Evolutionary conservation across 1,140 invertebrate genomes (phyloP), one percentile per base, ranked within the genome.

Genomic region (Drosophila carrolli): DNA sequence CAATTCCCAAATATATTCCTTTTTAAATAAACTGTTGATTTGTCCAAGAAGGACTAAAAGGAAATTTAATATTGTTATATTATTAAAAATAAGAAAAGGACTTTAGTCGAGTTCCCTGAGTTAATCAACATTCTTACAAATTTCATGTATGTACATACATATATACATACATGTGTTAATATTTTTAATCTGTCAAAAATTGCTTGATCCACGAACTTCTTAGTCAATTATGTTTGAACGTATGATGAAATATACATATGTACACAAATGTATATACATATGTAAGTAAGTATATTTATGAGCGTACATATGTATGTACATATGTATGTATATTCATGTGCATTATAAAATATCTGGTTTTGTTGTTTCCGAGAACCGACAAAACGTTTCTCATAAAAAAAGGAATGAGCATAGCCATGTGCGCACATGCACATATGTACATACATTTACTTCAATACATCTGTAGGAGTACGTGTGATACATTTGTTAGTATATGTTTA

Each of bases 291-390:
- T 40, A 54, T 19, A 2, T 23, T 13, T 35, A 29, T 16, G 23
- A 10, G 32, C 8, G 29, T 35, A 16, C 50, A 53, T 29, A n/a
- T 35, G n/a, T 27, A 47, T 13, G 14, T 23, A 51, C 13, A 41
- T 43, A 68, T 27, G 40, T 57, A 43, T 14, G 40, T 57, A 43
- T 14, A 23, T 57, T 32, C 14, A 27, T 19, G 54, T 23, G 47
- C 27, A 53, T 50, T 35, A 27, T 7, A 16, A 43, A 55, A 56
- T 75, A 62, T 84, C 71, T 80, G 73, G 81, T 80, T 85, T 80
- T 81, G 62, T 76, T 75, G 47, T 77, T 84, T 85, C 81, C 77
- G 47, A 85, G 81, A 84, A 83, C 38, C 37, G 55, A 80, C 66
- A 63, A 70, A 77, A 80, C 58, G 76, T 81, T 59, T 63, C 51